These are phyloP conservation scores for Leptogaster cylindrica DNA, from an alignment of 2,888 invertebrate species.

Conservation along the genomic window DNA sequence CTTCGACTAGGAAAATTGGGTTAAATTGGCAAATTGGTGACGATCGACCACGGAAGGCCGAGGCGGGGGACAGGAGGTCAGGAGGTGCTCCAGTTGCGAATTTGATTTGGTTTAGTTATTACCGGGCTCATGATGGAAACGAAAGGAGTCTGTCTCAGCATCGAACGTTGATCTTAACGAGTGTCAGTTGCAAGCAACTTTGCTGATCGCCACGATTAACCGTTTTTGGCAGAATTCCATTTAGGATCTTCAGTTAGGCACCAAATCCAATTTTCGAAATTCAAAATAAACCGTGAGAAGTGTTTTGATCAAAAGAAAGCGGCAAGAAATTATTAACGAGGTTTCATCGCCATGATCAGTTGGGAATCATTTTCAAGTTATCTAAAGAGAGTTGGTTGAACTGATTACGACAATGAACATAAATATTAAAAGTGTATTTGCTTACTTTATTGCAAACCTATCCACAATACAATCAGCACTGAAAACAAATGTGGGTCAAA, in stretches of 20 bases:
- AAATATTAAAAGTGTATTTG: too few species aligned
- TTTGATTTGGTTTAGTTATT: neutral
- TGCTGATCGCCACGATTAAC: too few species aligned
- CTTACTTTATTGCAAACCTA: too few species aligned
- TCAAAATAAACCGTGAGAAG: slow-evolving; percentile 14
- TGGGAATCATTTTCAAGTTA: too few species aligned
- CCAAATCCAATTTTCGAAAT: slow-evolving; percentile 3
- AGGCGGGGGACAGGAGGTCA: neutral
- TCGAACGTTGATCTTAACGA: neutral
- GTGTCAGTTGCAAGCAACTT: slow-evolving; percentile 10
- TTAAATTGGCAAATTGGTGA: slow-evolving; percentile 20
- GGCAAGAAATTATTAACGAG: too few species aligned
- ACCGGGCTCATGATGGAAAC: slow-evolving; percentile 4
- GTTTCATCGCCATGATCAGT: too few species aligned
- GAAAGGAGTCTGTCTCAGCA: neutral
- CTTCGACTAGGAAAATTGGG: slow-evolving; percentile 6
- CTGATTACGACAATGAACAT: too few species aligned
- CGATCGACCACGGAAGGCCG: neutral
- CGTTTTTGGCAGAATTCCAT: too few species aligned
- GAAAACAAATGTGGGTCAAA: too few species aligned
- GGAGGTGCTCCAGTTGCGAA: neutral
- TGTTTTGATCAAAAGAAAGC: neutral
- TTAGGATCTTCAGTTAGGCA: too few species aligned
- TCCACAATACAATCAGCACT: too few species aligned
- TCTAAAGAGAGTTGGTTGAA: too few species aligned